Base-by-base conservation (phyloP, 2,888 invertebrate genomes). In the Hoplodrina ambigua region DNA sequence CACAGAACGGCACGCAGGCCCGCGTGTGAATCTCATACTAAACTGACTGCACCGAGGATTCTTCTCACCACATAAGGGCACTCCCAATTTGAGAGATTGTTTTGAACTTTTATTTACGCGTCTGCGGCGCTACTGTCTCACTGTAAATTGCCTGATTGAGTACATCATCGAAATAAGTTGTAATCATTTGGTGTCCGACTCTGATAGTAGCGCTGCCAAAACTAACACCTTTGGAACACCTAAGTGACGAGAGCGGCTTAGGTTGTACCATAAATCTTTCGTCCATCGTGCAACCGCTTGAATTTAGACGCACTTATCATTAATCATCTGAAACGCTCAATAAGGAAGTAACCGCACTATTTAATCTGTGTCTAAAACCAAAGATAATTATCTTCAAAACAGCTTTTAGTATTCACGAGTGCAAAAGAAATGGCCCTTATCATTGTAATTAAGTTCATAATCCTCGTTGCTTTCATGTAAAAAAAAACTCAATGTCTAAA, bases 11-110 rank as follows among this genome's bases (percentile, higher is more conserved):
- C 67, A 61, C 85, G 17, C 93, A 92, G 77, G 91, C 93, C 5
- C 90, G 90, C 82, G 94, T 95, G 73, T 95, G 91, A 94, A 91
- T 91, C 91, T 90, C 90, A 72, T 56, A 13, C 64, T 49, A 53
- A 53, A 69, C 70, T 69, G 68, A 75, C 59, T 69, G 82, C 83
- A 71, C 60, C 78, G 85, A 84, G 85, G 84, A 84, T 83, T 69
- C 58, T 80, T 65, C 57, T 54, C 68, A 72, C 46, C 69, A 57
- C 58, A 60, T 37, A 58, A 60, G 62, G 65, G 62, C 63, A 46
- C 58, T 56, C 44, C 15, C 19, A 15, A 53, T 61, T 75, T 71
- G 57, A 57, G 46, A 54, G 15, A 59, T 55, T 63, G 30, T 57
- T 59, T 59, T 55, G n/a, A 19, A 15, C 55, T 11, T 25, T 17